Evolutionary conservation across 1,140 invertebrate genomes (phyloP), one percentile per base, ranked within the genome.

Genomic region (Coptotermes formosanus): DNA sequence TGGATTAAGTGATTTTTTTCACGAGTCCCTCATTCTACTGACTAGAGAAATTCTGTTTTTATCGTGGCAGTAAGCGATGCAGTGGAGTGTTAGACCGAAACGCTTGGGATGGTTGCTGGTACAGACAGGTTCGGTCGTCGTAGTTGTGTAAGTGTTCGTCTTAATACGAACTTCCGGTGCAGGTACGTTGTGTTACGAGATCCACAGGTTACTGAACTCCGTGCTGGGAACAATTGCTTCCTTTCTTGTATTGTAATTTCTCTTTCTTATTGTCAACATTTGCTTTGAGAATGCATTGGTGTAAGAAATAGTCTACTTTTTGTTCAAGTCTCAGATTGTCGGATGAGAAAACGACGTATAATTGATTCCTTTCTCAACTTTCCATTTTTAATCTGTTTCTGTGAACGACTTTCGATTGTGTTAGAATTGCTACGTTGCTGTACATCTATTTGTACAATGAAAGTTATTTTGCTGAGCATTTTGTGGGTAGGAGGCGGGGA

Each of bases 121-220:
- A 75, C 25, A 75, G n/a, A n/a, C 25, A n/a, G 64, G 64, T 75
- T 30, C 25, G 30, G n/a, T 30, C 25, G 25, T 16, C 25, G 9
- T 64, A 23, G 25, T 64, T 64, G 59, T 64, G 9, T 64, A 64
- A 64, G 12, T 75, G 64, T 75, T 75, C 25, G 7, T n/a, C 64
- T 75, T 75, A n/a, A 75, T 75, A 75, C 64, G 2, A 75, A 75
- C 64, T 75, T 75, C 64, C 64, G 64, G 64, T 30, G 64, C 64
- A 75, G 64, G 64, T 75, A 75, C 64, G n/a, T 7, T 30, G 25
- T 75, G 64, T 75, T 75, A 75, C 64, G 64, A 75, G 64, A 30
- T 25, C n/a, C 64, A 30, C 1, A 16, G 64, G 64, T 75, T 75
- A 14, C 14, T 75, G 64, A 75, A 75, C 64, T 75, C 11, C 25